Evolutionary conservation across 2,797 vertebrate species (phyloP).

Genomic region (Aphelocoma californica): DNA sequence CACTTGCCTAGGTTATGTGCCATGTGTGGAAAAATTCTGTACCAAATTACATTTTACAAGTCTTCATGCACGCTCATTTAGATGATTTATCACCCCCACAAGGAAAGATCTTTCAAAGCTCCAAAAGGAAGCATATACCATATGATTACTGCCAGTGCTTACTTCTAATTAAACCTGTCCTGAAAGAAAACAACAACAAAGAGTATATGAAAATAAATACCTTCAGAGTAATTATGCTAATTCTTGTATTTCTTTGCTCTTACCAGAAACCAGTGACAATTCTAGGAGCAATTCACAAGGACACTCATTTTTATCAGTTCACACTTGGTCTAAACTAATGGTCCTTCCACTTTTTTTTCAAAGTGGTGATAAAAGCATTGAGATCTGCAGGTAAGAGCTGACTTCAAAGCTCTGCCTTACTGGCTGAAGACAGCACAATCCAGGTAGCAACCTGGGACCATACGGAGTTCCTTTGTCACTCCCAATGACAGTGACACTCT

Average conservation of each 20-base stretch:
- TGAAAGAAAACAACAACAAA: not conserved
- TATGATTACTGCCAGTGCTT: not conserved
- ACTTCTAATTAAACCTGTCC: not conserved
- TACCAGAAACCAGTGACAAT: not conserved
- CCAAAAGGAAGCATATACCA: not conserved
- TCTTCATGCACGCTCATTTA: not conserved
- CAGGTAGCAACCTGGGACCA: not conserved
- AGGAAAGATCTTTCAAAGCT: not conserved
- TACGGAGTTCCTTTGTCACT: accelerated
- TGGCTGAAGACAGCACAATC: not conserved
- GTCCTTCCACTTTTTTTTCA: not conserved
- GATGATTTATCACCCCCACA: constrained; percentile 6
- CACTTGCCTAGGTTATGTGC: not conserved
- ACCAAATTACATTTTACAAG: not conserved
- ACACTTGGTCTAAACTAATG: not conserved
- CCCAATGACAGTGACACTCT: not conserved
- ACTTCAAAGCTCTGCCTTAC: not conserved
- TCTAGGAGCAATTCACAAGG: not conserved
- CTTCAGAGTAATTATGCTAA: not conserved
- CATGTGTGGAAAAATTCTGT: not conserved
- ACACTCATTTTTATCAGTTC: not conserved
- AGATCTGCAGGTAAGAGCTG: not conserved
- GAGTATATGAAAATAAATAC: not conserved
- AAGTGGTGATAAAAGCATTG: not conserved
- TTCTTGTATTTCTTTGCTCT: not conserved